Evolutionary conservation across 2,888 invertebrate species (phyloP), one percentile per base, ranked within the genome.

Genomic region (Netelia melanura): DNA sequence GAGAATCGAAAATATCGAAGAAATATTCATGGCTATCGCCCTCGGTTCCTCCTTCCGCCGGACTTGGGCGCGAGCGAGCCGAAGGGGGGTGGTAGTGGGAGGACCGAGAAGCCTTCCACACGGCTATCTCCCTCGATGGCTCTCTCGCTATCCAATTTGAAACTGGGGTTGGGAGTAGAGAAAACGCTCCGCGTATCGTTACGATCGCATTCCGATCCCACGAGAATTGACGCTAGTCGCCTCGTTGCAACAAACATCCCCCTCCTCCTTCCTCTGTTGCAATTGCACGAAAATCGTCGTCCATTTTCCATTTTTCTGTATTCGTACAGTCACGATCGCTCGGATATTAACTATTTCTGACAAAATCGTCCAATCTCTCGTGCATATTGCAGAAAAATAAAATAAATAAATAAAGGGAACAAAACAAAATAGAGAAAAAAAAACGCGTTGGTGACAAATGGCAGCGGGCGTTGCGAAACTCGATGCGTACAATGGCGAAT

Each of bases 1-100:
- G 61, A 64, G 56, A 64, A 58, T 65, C 81, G 85, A 76, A 82
- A 82, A 86, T 86, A 79, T 78, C 81, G 84, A 77, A 77, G 81
- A 84, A 77, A 84, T 81, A 84, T 84, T 84, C 84, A 84, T 81
- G 81, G 72, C 62, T 74, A 78, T 83, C 61, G 72, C 56, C 65
- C 11, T 23, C 21, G 58, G 61, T 62, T 72, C 14, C 52, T 58
- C 68, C 48, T 30, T 9, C 17, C 48, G 54, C 72, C 14, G 83
- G 83, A 71, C 70, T 64, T 65, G 23, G 54, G 68, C 25, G 68
- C 23, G 48, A 44, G 21, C 44, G 44, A 65, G 65, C 38, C 38
- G 38, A 3, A 38, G 38, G 38, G 5, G 30, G 38, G 38, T 30
- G 30, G 30, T 30, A 38, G 43, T 2, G 25, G 48, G 23, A 14